phyloP scores from a whole-genome alignment of 2,888 invertebrate genomes.

The Ophioninae sp. region DNA sequence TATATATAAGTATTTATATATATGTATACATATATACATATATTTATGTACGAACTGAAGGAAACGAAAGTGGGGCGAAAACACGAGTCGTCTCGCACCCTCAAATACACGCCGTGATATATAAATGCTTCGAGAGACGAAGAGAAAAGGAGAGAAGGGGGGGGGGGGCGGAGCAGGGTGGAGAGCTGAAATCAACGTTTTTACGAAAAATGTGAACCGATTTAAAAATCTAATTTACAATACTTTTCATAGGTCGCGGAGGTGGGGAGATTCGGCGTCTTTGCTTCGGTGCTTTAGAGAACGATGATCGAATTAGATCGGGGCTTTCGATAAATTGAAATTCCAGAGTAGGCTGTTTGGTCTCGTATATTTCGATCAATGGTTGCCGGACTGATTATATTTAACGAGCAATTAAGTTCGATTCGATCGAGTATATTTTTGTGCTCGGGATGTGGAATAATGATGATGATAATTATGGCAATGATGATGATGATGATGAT shows the following conservation, averaged over 20 bases:
- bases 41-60: conserved; percentile 8
- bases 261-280: background rate
- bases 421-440: background rate
- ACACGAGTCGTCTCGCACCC: conserved; percentile 61
- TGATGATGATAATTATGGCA: background rate
- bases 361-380: background rate
- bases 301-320: background rate
- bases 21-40: conserved; percentile 4
- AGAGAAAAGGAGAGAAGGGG: background rate
- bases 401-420: background rate
- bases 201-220: background rate
- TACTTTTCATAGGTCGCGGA: background rate
- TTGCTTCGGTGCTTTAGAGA: background rate
- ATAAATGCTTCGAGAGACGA: background rate
- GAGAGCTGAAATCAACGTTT: background rate
- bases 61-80: conserved; percentile 58
- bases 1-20: background rate
- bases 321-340: background rate
- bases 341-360: background rate
- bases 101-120: conserved; percentile 5
- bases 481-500: too few relatives aligned
- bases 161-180: background rate
- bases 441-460: background rate
- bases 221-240: conserved; percentile 12
- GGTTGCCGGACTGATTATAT: background rate